A percentile compares a stretch with the other conserved stretches of the same genome.
Conservation (phyloP, 2,113 vertebrate genomes). For the Junco hyemalis region DNA sequence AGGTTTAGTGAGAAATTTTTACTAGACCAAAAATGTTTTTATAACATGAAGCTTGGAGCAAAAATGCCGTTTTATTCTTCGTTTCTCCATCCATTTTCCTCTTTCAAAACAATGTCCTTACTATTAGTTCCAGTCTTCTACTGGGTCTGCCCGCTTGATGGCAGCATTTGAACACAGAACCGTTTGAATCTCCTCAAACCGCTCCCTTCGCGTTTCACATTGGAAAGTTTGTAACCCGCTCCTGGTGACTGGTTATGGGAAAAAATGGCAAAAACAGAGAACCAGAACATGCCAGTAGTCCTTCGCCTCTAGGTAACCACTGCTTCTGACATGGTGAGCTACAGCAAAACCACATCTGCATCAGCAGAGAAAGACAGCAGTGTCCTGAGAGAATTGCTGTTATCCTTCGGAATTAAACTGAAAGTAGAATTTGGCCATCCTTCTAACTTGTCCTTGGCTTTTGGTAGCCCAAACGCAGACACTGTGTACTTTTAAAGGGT, state of each 20-base stretch:
- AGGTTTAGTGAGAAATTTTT: background rate
- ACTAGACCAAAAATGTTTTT: background rate
- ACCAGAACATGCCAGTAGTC: accelerated
- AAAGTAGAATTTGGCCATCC: background rate
- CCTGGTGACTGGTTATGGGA: accelerated
- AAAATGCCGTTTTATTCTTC: background rate
- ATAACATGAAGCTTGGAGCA: background rate
- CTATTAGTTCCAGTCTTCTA: background rate
- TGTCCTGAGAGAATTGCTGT: background rate
- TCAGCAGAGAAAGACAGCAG: background rate
- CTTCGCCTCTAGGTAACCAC: background rate
- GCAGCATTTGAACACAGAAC: constrained; percentile 57
- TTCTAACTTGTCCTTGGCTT: background rate
- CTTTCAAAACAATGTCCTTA: background rate
- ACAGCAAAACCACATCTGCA: background rate
- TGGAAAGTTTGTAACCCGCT: background rate
- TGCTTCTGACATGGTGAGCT: background rate
- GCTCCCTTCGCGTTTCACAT: accelerated
- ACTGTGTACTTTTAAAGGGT: background rate
- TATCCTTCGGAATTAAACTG: background rate
- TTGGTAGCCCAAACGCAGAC: background rate
- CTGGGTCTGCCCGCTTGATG: constrained; percentile 42
- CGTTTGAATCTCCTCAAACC: accelerated
- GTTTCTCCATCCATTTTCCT: background rate
- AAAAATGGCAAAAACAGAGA: background rate